phyloP scores from a whole-genome alignment of 2,113 vertebrate species.

The Chaenocephalus aceratus region DNA sequence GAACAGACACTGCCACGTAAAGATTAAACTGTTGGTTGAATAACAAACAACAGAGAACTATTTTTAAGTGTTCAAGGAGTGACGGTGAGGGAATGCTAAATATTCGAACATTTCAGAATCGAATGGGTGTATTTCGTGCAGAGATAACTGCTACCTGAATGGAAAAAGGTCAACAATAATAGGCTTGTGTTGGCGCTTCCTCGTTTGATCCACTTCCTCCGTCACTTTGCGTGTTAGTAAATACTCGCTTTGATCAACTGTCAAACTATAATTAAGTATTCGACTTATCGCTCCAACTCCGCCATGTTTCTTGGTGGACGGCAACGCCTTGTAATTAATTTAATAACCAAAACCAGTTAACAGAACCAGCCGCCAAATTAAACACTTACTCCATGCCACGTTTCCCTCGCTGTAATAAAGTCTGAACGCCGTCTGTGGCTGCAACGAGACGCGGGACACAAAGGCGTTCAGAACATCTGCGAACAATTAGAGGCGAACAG shows the following conservation, averaged over 20 bases:
- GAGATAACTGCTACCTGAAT: neutral
- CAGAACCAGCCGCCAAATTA: slow-evolving; percentile 50
- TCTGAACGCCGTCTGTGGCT: slow-evolving; percentile 31
- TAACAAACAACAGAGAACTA: neutral
- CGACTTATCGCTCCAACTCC: too few relatives aligned
- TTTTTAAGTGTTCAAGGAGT: neutral
- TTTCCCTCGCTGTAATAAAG: slow-evolving; percentile 54
- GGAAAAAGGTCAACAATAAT: neutral
- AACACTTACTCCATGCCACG: slow-evolving; percentile 61
- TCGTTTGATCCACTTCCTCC: slow-evolving; percentile 15
- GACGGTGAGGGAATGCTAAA: neutral
- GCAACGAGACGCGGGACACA: slow-evolving; percentile 68
- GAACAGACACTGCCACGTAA: neutral
- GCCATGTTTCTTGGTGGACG: neutral
- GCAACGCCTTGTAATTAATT: slow-evolving; percentile 36
- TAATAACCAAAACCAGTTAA: slow-evolving; percentile 42
- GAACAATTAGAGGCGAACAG: slow-evolving; percentile 77
- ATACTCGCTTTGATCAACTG: neutral
- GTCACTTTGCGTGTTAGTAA: too few relatives aligned
- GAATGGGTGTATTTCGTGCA: too few relatives aligned
- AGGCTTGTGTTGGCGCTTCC: neutral
- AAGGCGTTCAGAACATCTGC: slow-evolving; percentile 80
- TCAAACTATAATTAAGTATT: neutral
- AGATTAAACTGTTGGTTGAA: neutral
- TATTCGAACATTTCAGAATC: too few relatives aligned